These are phyloP conservation scores for Salmo trutta DNA, from an alignment of 2,797 vertebrate species.

Conservation along the genomic window DNA sequence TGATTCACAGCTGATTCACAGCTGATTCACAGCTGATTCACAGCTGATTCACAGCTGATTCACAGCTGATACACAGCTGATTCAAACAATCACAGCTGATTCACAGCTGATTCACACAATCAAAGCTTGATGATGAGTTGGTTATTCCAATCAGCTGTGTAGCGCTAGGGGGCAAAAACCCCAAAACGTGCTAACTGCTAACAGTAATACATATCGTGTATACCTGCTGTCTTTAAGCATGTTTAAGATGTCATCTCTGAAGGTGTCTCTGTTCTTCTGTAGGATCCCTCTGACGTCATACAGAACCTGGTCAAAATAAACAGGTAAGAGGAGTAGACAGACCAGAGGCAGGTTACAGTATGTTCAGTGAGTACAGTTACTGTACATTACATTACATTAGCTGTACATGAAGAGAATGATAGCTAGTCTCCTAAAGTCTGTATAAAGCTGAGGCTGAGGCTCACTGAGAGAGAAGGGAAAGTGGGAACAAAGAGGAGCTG, in stretches of 20 bases:
- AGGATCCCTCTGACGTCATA: conserved; percentile 89
- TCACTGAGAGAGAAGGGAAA: not conserved
- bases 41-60: too few relatives aligned
- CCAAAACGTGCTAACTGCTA: not conserved
- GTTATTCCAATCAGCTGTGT: too few relatives aligned
- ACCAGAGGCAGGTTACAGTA: not conserved
- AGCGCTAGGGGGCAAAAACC: too few relatives aligned
- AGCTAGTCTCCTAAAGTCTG: not conserved
- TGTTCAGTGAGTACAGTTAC: not conserved
- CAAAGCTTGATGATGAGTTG: too few relatives aligned
- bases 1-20: too few relatives aligned
- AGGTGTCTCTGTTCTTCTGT: conserved; percentile 93
- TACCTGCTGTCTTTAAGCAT: conserved; percentile 92
- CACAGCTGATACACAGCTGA: too few relatives aligned
- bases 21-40: too few relatives aligned
- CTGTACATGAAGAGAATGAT: not conserved
- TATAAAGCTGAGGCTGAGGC: not conserved
- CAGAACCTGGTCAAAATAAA: conserved; percentile 75
- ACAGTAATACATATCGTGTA: conserved; percentile 1
- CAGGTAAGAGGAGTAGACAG: conserved; percentile 25
- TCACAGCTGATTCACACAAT: too few relatives aligned
- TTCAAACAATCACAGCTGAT: too few relatives aligned
- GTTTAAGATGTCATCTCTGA: conserved; percentile 90
- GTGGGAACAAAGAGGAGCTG: conserved; percentile 1
- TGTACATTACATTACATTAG: not conserved